A percentile compares a stretch with the other conserved stretches of the same genome.
Evolutionary conservation across 2,113 vertebrate species (phyloP).

Genomic region (Jacana jacana): DNA sequence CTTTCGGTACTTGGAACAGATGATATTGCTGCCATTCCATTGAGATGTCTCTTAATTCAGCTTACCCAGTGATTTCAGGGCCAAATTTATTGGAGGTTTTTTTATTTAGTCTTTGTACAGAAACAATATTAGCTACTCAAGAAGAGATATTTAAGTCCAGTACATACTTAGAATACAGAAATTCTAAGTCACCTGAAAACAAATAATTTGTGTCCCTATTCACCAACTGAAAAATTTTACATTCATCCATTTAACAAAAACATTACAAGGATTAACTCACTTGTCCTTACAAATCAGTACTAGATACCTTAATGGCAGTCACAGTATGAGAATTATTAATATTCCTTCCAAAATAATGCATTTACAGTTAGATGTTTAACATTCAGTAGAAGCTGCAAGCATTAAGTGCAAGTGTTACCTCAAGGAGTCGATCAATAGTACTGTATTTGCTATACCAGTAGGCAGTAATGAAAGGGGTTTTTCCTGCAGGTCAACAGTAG

Average conservation of each 20-base stretch:
- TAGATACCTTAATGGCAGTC: background rate
- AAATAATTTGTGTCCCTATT: background rate
- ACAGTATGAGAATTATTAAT: background rate
- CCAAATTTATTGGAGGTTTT: background rate
- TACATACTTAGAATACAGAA: background rate
- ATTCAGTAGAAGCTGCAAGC: background rate
- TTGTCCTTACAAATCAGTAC: background rate
- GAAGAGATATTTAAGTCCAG: background rate
- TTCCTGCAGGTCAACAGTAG: background rate
- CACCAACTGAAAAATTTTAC: background rate
- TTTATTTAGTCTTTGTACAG: background rate
- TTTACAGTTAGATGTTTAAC: background rate
- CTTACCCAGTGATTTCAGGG: background rate
- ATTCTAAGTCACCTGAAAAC: background rate
- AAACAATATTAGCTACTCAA: background rate
- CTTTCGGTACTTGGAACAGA: background rate
- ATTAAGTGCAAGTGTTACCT: background rate
- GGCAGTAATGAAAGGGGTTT: background rate
- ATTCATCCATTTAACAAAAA: background rate
- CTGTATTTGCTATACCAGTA: background rate
- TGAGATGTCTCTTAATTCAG: background rate
- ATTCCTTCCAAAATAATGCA: background rate
- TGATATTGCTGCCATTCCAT: background rate
- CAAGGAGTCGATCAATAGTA: fast-evolving
- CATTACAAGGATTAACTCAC: background rate